Evolutionary conservation across 2,888 invertebrate species (phyloP), one percentile per base, ranked within the genome.

Genomic region (Platerodrilus igneus): DNA sequence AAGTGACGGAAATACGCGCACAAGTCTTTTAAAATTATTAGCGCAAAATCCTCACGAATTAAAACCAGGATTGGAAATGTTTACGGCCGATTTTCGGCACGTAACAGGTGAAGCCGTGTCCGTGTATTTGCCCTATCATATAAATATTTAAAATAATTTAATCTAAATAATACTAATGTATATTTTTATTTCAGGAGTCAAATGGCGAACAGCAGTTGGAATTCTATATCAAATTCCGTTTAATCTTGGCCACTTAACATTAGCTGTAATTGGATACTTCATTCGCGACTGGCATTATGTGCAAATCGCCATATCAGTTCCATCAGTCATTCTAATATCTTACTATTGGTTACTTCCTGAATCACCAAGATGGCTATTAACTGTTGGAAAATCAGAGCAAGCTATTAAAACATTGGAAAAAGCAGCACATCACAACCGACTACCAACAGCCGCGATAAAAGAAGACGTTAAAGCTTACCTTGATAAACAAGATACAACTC

Each of bases 311-410:
- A 72, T 78, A 23, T 75, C 76, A 1, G 46, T 74, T 7, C 78
- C 79, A 2, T 75, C 79, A 0, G 52, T 79, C 19, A 51, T 85
- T 19, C 70, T 83, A 3, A 62, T 79, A 21, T 63, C 72, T 0
- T 83, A 78, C 48, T 79, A 77, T 55, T 83, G 81, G 76, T 57
- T 84, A 4, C 67, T 86, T 36, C 86, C 86, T 0, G 88, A 88
- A 67, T 86, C 86, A 2, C 86, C 88, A 0, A 73, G 87, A 36
- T 88, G 86, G 86, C 68, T 87, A 5, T 72, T 85, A 25, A 79
- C 82, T 7, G 75, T 78, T 2, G 84, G 83, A 0, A 73, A 72
- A 44, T 72, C 75, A 36, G 76, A 77, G 16, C 70, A 77, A 50
- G 81, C 86, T 0, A 69, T 80, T 2, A 59, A 67, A 18, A 65